Base-by-base conservation (phyloP, 2,888 invertebrate species). In the Tipula lateralis region DNA sequence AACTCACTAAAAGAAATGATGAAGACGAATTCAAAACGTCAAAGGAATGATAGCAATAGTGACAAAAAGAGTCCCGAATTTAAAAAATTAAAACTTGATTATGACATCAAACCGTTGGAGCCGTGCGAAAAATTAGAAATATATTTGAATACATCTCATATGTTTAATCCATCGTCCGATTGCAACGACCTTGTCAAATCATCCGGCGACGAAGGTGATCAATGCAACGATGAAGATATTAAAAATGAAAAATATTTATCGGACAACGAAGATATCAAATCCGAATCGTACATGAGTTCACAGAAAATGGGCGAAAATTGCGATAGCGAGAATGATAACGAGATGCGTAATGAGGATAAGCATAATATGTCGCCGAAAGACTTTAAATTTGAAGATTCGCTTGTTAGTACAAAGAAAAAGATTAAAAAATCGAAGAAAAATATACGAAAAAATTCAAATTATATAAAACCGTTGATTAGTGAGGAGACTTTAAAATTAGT, bases 41-140 rank as follows among this genome's bases (percentile, higher is more conserved):
- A 93, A 87, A 89, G 93, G 84, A 92, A 93, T 88, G 92, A 94
- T 89, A 91, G 94, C 89, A 89, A 91, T 0, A 89, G 91, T 85
- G 92, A 93, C 88, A 93, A 87, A 88, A 88, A 88, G 50, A 90
- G 89, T 85, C 89, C 90, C 0, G 92, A 92, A 86, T 88, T 90
- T 87, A 87, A 92, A 89, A 89, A 93, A 88, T 86, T 88, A 86
- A 86, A 92, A 89, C 83, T 81, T 32, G 84, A 84, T 16, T 29
- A n/a, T 29, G 80, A 80, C 29, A 81, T 81, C 16, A 80, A 34
- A 80, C 19, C 39, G n/a, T 39, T 81, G 36, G 80, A 84, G 80
- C 32, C 29, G 24, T 84, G 66, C 34, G 84, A 32, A 32, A 81
- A 81, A 32, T 32, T 34, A 84, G 84, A 80, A 19, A 80, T 32